Conservation (phyloP, 2,113 vertebrate genomes). For the Odontesthes bonariensis region DNA sequence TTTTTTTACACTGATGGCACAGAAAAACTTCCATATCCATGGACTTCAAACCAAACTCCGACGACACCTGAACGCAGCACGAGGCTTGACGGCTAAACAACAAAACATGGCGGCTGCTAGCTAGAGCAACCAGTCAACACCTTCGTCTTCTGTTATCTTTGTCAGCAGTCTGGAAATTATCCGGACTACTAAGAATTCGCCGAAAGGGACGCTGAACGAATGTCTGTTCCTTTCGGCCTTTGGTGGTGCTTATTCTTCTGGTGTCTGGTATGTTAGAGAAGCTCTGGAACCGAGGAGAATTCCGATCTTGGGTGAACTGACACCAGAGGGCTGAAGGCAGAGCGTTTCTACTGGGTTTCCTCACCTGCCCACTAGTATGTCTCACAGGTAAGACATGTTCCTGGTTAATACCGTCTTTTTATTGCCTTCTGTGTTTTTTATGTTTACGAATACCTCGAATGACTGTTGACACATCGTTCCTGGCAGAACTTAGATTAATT, state of each 20-base stretch:
- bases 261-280: not conserved
- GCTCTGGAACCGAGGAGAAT: not conserved
- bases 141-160: slow-evolving; percentile 9
- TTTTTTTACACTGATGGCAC: too few relatives aligned
- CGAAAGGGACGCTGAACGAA: not conserved
- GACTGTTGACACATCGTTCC: too few relatives aligned
- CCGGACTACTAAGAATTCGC: not conserved
- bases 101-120: slow-evolving; percentile 78
- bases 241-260: too few relatives aligned
- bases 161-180: slow-evolving; percentile 36
- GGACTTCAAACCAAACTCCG: too few relatives aligned
- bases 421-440: too few relatives aligned
- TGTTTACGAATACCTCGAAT: too few relatives aligned
- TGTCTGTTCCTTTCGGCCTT: not conserved
- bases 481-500: too few relatives aligned
- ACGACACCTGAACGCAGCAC: slow-evolving; percentile 52
- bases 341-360: not conserved
- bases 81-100: slow-evolving; percentile 62
- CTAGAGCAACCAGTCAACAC: slow-evolving; percentile 8
- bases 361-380: slow-evolving; percentile 42
- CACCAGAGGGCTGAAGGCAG: not conserved
- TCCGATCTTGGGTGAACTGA: not conserved
- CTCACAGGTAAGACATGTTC: slow-evolving; percentile 50
- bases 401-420: not conserved
- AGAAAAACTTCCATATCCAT: too few relatives aligned